Percentiles rank a stretch among this genome's conserved stretches.
Evolutionary conservation across 2,797 vertebrate species (phyloP).

Genomic region (Lates japonicus): DNA sequence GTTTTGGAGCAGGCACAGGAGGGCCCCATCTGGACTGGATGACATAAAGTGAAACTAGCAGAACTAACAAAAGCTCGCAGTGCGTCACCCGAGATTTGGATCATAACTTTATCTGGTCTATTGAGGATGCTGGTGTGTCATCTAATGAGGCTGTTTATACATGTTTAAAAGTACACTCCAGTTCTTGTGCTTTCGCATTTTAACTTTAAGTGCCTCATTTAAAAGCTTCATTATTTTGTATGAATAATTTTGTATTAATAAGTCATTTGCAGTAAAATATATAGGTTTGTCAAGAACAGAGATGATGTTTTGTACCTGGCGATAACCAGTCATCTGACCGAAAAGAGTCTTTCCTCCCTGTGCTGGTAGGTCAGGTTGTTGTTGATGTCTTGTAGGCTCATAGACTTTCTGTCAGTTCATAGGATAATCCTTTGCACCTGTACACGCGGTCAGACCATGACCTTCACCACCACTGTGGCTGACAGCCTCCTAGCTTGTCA

Average conservation of each 20-base stretch:
- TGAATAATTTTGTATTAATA: not conserved
- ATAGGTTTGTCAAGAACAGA: too few relatives aligned
- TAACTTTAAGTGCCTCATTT: not conserved
- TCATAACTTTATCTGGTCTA: conserved; percentile 64
- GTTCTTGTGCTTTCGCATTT: not conserved
- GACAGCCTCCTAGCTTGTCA: not conserved
- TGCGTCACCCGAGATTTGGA: conserved; percentile 64
- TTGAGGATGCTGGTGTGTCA: conserved; percentile 74
- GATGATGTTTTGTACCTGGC: too few relatives aligned
- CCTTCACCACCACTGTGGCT: too few relatives aligned
- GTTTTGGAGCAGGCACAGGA: conserved; percentile 62
- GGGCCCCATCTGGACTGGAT: conserved; percentile 77
- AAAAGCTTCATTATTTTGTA: not conserved
- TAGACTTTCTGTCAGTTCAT: too few relatives aligned
- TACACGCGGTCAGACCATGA: too few relatives aligned
- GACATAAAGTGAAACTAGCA: too few relatives aligned
- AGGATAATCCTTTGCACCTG: too few relatives aligned
- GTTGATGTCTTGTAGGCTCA: too few relatives aligned
- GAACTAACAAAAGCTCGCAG: conserved; percentile 46
- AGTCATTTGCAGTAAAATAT: not conserved
- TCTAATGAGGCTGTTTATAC: conserved; percentile 46
- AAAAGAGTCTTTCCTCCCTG: too few relatives aligned
- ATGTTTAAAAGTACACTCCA: not conserved
- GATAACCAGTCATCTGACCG: too few relatives aligned
- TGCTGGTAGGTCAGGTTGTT: too few relatives aligned